These are phyloP conservation scores for Eptatretus atami DNA, from an alignment of 2,797 vertebrate genomes.

Conservation along the genomic window DNA sequence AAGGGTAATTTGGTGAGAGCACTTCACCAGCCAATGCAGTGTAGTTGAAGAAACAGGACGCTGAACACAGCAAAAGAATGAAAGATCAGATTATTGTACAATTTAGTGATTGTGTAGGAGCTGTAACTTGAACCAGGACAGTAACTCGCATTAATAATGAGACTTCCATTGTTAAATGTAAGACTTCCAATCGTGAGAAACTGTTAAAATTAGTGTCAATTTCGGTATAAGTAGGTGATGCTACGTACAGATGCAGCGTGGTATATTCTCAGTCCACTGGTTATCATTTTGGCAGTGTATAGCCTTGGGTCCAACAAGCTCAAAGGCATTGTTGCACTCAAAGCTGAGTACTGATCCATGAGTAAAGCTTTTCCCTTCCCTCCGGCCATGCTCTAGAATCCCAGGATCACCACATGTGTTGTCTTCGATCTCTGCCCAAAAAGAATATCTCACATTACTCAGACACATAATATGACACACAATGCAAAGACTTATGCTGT, in stretches of 20 bases:
- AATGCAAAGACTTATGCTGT: too few species aligned
- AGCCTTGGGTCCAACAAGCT: slow-evolving; percentile 72
- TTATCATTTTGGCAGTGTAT: slow-evolving; percentile 99
- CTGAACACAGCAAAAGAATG: slow-evolving; percentile 20
- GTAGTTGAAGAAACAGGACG: slow-evolving; percentile 98
- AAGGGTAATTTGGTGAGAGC: slow-evolving; percentile 82
- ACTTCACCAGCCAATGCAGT: slow-evolving; percentile 64
- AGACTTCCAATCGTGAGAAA: too few species aligned
- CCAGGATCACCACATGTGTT: slow-evolving; percentile 84
- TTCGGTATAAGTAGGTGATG: not conserved
- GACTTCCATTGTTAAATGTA: too few species aligned
- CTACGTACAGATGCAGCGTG: slow-evolving; percentile 88
- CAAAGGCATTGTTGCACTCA: slow-evolving; percentile 78
- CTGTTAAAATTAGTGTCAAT: too few species aligned
- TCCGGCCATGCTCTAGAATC: slow-evolving; percentile 42
- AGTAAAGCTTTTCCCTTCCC: slow-evolving; percentile 46
- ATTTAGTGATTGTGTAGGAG: too few species aligned
- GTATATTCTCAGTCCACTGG: slow-evolving; percentile 98
- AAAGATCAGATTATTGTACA: not conserved
- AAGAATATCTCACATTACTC: not conserved
- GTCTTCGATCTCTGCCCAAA: slow-evolving; percentile 51
- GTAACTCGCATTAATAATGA: too few species aligned
- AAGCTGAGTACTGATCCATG: slow-evolving; percentile 69
- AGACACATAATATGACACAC: too few species aligned
- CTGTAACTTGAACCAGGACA: too few species aligned